A percentile compares a stretch with the other conserved stretches of the same genome.
These are phyloP conservation scores for Coregonus ussuriensis DNA, from an alignment of 2,797 vertebrate genomes.

Conservation along the genomic window DNA sequence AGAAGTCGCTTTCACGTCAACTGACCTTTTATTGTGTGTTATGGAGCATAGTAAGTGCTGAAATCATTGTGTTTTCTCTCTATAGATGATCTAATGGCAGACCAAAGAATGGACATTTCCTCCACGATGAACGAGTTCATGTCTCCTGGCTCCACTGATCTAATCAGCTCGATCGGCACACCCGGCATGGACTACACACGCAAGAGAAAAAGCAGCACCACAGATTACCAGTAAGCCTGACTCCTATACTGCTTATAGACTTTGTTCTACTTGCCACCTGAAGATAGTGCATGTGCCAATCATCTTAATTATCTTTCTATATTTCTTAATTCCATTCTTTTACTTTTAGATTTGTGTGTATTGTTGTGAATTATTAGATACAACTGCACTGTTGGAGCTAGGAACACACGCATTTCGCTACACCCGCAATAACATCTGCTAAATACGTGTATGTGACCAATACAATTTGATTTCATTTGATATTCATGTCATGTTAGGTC, in stretches of 20 bases:
- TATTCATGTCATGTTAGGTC: background rate
- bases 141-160: conserved; percentile 90
- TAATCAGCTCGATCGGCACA: conserved; percentile 91
- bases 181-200: conserved; percentile 92
- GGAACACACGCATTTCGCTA: too few relatives aligned
- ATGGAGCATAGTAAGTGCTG: background rate
- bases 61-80: background rate
- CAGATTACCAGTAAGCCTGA: conserved; percentile 90
- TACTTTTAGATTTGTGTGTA: too few relatives aligned
- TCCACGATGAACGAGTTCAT: conserved; percentile 99
- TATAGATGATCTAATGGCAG: conserved; percentile 94
- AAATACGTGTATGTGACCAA: too few relatives aligned
- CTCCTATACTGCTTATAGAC: background rate
- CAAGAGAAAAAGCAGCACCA: conserved; percentile 96
- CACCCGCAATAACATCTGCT: too few relatives aligned
- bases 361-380: too few relatives aligned
- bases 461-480: too few relatives aligned
- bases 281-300: background rate
- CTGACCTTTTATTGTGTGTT: background rate
- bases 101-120: conserved; percentile 99
- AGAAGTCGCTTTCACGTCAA: background rate
- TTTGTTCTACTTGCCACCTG: background rate
- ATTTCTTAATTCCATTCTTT: too few relatives aligned
- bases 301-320: background rate
- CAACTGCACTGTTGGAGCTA: too few relatives aligned